A percentile compares a stretch with the other conserved stretches of the same genome.
phyloP scores from a whole-genome alignment of 1,140 invertebrate species.

The Drosophila triauraria region DNA sequence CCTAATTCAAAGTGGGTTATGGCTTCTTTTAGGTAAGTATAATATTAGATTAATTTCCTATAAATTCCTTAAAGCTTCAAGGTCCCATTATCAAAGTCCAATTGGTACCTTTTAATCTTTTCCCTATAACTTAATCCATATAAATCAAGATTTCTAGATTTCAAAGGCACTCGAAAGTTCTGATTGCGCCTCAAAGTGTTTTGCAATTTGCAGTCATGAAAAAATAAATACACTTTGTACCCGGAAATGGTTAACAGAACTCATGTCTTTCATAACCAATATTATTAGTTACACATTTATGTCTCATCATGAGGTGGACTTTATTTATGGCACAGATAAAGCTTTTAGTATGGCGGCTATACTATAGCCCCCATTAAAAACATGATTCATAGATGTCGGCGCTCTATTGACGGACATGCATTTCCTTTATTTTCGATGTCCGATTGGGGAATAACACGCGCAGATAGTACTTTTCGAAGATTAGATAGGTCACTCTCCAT shows the following conservation, averaged over 20 bases:
- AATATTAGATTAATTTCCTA: neutral
- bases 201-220: neutral
- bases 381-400: constrained; percentile 31
- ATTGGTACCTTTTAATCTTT: constrained; percentile 3
- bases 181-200: constrained; percentile 6
- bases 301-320: constrained; percentile 21
- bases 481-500: constrained; percentile 27
- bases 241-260: neutral
- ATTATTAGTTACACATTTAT: constrained; percentile 12
- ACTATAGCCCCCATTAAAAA: constrained; percentile 4
- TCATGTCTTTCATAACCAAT: constrained; percentile 2
- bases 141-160: constrained; percentile 31
- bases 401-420: constrained; percentile 14
- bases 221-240: neutral
- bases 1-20: too few species aligned
- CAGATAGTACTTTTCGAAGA: constrained; percentile 19
- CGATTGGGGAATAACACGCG: constrained; percentile 25
- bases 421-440: constrained; percentile 11
- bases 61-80: neutral
- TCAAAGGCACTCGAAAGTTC: constrained; percentile 10
- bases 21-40: too few species aligned
- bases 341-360: constrained; percentile 5
- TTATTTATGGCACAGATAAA: constrained; percentile 30
- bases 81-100: constrained; percentile 6
- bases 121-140: constrained; percentile 14